A percentile compares a stretch with the other conserved stretches of the same genome.
These are phyloP conservation scores for Alexandromys fortis DNA, from an alignment of 2,113 vertebrate species.

Conservation along the genomic window DNA sequence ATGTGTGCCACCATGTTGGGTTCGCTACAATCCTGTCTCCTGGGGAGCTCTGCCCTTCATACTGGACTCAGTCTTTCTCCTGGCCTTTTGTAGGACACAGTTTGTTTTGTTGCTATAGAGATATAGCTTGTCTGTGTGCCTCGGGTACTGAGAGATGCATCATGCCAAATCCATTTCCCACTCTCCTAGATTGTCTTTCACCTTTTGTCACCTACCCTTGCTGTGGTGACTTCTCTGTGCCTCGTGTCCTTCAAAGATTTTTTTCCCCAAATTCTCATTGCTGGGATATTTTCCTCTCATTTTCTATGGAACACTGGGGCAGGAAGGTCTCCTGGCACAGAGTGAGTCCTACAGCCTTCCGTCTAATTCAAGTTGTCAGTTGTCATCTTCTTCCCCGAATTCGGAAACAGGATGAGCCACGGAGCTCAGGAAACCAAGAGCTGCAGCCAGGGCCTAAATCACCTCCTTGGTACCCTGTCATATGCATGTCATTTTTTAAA, in stretches of 20 bases:
- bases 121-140: neutral
- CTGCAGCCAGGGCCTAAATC: neutral
- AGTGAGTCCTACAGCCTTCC: neutral
- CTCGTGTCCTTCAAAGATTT: neutral
- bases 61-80: neutral
- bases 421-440: neutral
- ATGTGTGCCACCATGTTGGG: neutral
- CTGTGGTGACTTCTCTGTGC: neutral
- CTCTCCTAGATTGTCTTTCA: neutral
- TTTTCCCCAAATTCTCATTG: neutral
- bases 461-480: neutral
- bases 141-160: neutral
- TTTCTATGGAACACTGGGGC: neutral
- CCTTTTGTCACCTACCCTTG: neutral
- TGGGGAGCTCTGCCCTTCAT: neutral
- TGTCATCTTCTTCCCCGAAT: neutral
- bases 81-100: neutral
- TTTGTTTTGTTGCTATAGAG: neutral
- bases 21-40: neutral
- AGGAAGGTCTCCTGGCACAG: too few relatives aligned
- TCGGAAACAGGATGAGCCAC: neutral
- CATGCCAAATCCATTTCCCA: too few relatives aligned
- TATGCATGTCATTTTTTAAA: neutral
- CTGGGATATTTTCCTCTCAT: neutral
- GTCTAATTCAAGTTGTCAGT: neutral